Conservation (phyloP, 2,888 invertebrate species). For the Fragum fragum region DNA sequence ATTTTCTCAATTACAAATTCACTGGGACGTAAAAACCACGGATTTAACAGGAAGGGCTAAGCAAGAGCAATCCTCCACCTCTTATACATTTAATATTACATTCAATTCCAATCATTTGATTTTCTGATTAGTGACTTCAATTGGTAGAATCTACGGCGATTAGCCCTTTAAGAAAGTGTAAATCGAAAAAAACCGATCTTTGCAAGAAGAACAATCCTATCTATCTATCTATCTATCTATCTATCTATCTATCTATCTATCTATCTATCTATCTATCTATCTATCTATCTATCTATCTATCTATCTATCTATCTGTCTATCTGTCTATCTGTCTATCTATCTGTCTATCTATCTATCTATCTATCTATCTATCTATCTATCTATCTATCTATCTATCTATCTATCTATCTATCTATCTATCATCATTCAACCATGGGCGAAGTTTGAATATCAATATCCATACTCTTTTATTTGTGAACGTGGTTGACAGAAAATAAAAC, state of each 20-base stretch:
- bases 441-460: background rate
- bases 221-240: background rate
- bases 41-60: no score
- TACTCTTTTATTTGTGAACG: no score
- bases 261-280: constrained; percentile 1
- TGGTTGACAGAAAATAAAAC: background rate
- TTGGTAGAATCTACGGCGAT: no score
- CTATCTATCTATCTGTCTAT: background rate
- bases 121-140: no score
- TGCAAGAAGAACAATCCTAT: no score
- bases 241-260: constrained; percentile 1
- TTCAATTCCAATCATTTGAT: no score
- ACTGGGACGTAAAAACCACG: no score
- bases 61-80: no score
- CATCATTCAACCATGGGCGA: background rate
- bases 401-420: constrained; percentile 15
- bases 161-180: no score
- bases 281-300: constrained; percentile 11
- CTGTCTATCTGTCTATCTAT: background rate
- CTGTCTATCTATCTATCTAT: constrained; percentile 9
- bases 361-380: constrained; percentile 17
- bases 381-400: constrained; percentile 27
- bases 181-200: no score
- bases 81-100: no score
- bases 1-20: no score